phyloP scores from a whole-genome alignment of 2,888 invertebrate species.

The Erynnis tages region DNA sequence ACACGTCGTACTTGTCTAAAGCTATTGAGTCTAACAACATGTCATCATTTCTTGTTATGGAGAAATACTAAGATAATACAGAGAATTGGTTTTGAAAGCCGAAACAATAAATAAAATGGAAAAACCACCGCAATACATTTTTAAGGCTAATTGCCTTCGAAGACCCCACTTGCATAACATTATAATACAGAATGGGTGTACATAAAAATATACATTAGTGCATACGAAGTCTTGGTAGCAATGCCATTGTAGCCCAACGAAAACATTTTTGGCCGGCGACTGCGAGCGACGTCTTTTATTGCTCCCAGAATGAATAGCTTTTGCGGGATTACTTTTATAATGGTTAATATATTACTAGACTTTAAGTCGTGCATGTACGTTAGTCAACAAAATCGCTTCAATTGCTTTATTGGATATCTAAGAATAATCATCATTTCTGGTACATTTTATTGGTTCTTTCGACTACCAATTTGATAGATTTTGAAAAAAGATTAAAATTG shows the following conservation, averaged over 20 bases:
- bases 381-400: slow-evolving; percentile 16
- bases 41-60: too few species aligned
- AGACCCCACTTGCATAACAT: slow-evolving; percentile 24
- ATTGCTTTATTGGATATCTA: slow-evolving; percentile 6
- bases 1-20: too few species aligned
- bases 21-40: neutral
- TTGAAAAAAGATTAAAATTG: too few species aligned
- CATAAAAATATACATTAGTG: slow-evolving; percentile 28
- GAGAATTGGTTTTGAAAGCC: neutral
- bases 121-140: slow-evolving; percentile 10
- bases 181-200: slow-evolving; percentile 26
- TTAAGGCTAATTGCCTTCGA: slow-evolving; percentile 25
- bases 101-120: slow-evolving; percentile 13
- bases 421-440: neutral
- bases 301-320: slow-evolving; percentile 37
- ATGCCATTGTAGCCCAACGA: slow-evolving; percentile 28
- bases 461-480: too few species aligned
- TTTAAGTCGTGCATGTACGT: slow-evolving; percentile 7
- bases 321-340: slow-evolving; percentile 35
- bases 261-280: slow-evolving; percentile 39
- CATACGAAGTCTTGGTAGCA: slow-evolving; percentile 23
- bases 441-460: too few species aligned
- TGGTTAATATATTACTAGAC: slow-evolving; percentile 34
- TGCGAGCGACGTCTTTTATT: slow-evolving; percentile 40
- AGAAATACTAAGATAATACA: too few species aligned